Base-by-base conservation (phyloP, 2,888 invertebrate genomes). In the Phaonia tiefii region DNA sequence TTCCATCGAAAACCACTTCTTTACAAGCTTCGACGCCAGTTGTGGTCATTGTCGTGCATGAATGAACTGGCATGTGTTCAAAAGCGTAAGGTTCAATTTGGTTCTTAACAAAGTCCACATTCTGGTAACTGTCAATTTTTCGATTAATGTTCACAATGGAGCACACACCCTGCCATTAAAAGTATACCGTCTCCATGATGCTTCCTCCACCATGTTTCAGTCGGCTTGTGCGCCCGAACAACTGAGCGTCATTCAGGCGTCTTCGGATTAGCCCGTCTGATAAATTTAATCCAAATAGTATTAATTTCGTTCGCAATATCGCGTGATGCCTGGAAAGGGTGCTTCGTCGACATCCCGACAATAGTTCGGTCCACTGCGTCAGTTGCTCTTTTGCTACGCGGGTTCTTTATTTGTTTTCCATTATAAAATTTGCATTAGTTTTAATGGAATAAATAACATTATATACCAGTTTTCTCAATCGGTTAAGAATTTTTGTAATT, bases 41-140 rank as follows among this genome's bases (percentile, higher is more conserved):
- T 25, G 7, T 42, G 42, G 10, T 10, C 37, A 37, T 7, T 37
- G 37, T 37, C 37, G 37, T 37, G 37, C 37, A 42, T 8, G 13
- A 42, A n/a, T n/a, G n/a, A 42, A 42, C 42, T 42, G 42, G 42
- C 42, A 42, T 42, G 13, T 42, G 42, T 42, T 42, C 42, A n/a
- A n/a, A n/a, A n/a, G n/a, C n/a, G n/a, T n/a, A n/a, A n/a, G n/a
- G n/a, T n/a, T n/a, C n/a, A n/a, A 42, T 42, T 42, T 42, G 3
- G 10, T 42, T 42, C 10, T 2, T 42, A 11, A 42, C 13, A 7
- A 37, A 17, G n/a, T n/a, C n/a, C n/a, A n/a, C n/a, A n/a, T n/a
- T n/a, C n/a, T n/a, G n/a, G 20, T 25, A 54, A 2, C 54, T 22
- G 54, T 54, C 54, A 2, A 42, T 54, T 54, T 54, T 54, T 54